phyloP scores from a whole-genome alignment of 2,113 vertebrate genomes.

The Seriola quinqueradiata region DNA sequence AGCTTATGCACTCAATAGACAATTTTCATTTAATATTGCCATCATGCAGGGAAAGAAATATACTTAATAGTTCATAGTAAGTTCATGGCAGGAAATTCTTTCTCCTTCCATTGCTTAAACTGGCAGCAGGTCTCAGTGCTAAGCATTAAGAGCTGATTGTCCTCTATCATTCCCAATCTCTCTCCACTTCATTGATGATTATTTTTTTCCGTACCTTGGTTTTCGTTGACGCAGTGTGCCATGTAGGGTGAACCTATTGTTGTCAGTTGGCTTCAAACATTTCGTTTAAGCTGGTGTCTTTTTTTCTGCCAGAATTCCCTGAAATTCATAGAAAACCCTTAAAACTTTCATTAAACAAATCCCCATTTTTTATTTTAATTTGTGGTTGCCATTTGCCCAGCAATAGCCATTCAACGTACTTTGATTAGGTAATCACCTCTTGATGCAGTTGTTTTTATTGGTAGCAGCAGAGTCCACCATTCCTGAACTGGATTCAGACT shows the following conservation, averaged over 20 bases:
- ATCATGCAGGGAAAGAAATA: neutral
- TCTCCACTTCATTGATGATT: neutral
- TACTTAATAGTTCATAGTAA: neutral
- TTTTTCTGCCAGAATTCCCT: neutral
- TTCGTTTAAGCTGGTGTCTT: neutral
- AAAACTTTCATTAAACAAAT: neutral
- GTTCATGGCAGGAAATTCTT: neutral
- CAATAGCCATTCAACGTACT: no score
- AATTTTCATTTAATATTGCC: slow-evolving; percentile 1
- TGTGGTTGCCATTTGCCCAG: no score
- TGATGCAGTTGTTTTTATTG: no score
- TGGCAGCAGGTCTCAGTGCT: neutral
- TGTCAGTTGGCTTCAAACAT: neutral
- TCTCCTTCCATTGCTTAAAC: neutral
- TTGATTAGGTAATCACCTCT: no score
- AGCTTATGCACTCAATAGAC: neutral
- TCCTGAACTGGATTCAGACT: no score
- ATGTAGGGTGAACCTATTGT: neutral
- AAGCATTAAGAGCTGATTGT: neutral
- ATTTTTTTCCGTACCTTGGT: neutral
- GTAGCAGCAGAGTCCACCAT: no score
- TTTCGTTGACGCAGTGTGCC: neutral
- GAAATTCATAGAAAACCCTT: neutral
- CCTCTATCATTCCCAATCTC: neutral
- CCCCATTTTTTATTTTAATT: no score